Base-by-base conservation (phyloP, 1,140 invertebrate genomes). In the Drosophila pachea region DNA sequence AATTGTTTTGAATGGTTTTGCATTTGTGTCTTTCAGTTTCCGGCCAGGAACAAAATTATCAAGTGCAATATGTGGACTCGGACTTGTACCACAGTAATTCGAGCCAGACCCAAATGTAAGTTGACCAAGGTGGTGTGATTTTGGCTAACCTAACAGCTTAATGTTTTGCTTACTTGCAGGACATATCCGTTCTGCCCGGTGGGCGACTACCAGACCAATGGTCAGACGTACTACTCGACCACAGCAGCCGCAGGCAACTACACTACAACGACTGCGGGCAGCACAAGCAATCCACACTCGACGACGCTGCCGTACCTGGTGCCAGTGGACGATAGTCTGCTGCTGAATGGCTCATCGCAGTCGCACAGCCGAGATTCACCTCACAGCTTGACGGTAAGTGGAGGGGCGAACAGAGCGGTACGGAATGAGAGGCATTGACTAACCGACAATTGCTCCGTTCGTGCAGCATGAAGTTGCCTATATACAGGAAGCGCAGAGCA, bases 101-200 rank as follows among this genome's bases (percentile, higher is more conserved):
- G 49, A 91, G 90, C 58, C 92, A 93, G 88, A 87, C 91, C 48
- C 93, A 94, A 90, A 93, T 94, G 93, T 94, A 90, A 93, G 92
- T 90, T 48, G 4, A 56, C 43, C 12, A 33, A 7, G 11, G 7
- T 5, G 9, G 29, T 4, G 8, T 42, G 53, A n/a, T 16, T 14
- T 14, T 43, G n/a, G 40, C 22, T 22, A 22, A 53, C 8, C 29
- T 5, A 14, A 22, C 33, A 63, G 12, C 50, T 48, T 58, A 50
- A 76, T 47, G 59, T 45, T 59, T 48, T 5, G 54, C 4, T 35
- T 48, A 8, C 31, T 12, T 91, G 70, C 75, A 95, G 95, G 93
- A 93, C 94, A 71, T 96, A 96, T 91, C 94, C 95, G 65, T 95
- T 96, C 38, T 96, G 96, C 88, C 94, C 94, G 60, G 95, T 96